Percentiles rank a stretch among this genome's conserved stretches.
These are phyloP conservation scores for Corythornis vintsioides DNA, from an alignment of 2,113 vertebrate species.

Conservation along the genomic window DNA sequence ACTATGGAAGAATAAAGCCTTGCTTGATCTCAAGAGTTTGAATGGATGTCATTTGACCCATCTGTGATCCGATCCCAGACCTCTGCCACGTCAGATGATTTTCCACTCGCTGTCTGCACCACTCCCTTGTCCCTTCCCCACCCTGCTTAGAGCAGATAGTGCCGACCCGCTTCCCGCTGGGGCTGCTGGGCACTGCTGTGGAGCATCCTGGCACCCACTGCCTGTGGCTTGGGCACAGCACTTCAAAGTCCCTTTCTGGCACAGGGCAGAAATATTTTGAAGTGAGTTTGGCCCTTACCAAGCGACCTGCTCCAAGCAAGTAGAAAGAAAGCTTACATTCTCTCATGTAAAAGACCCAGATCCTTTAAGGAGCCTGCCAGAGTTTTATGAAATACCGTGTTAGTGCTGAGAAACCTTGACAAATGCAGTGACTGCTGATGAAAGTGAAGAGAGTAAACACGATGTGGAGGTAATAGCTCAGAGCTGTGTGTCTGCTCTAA, in stretches of 20 bases:
- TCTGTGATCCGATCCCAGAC: neutral
- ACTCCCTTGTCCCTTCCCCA: neutral
- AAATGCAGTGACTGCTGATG: neutral
- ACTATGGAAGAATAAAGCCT: slow-evolving; percentile 36
- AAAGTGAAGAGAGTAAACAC: slow-evolving; percentile 32
- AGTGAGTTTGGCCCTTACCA: slow-evolving; percentile 69
- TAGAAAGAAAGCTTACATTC: slow-evolving; percentile 71
- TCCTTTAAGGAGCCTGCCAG: slow-evolving; percentile 48
- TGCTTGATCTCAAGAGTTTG: slow-evolving; percentile 54
- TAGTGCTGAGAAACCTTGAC: slow-evolving; percentile 26
- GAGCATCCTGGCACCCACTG: slow-evolving; percentile 18
- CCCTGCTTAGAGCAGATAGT: slow-evolving; percentile 26
- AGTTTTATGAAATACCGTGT: slow-evolving; percentile 37
- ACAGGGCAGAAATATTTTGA: slow-evolving; percentile 47
- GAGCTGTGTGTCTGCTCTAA: neutral
- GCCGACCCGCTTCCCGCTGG: slow-evolving; percentile 68
- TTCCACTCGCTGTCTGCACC: slow-evolving; percentile 43
- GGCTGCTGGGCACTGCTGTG: slow-evolving; percentile 20
- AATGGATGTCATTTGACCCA: slow-evolving; percentile 61
- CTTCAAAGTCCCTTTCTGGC: slow-evolving; percentile 75
- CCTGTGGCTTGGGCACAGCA: slow-evolving; percentile 53
- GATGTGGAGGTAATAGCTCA: neutral
- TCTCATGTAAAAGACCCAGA: slow-evolving; percentile 57
- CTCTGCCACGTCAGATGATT: slow-evolving; percentile 59
- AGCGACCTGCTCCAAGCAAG: slow-evolving; percentile 63